A percentile compares a stretch with the other conserved stretches of the same genome.
phyloP scores from a whole-genome alignment of 1,140 invertebrate species.

The Brachionus manjavacas region DNA sequence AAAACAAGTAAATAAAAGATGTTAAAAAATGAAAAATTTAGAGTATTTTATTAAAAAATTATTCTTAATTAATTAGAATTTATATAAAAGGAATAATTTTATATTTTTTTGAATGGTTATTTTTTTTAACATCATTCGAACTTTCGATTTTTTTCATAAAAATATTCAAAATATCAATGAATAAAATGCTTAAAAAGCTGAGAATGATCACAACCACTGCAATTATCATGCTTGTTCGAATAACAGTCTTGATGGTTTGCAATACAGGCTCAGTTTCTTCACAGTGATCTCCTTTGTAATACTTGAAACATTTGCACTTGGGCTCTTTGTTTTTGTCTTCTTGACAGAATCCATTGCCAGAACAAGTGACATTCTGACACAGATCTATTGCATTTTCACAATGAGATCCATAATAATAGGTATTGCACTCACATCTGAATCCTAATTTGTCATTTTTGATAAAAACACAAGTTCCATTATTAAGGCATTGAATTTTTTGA shows the following conservation, averaged over 20 bases:
- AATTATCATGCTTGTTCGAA: background rate
- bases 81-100: too few relatives aligned
- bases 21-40: too few relatives aligned
- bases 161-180: background rate
- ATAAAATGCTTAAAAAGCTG: background rate
- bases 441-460: background rate
- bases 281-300: background rate
- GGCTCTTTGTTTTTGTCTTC: background rate
- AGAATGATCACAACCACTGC: background rate
- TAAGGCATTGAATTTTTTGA: background rate
- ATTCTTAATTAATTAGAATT: too few relatives aligned
- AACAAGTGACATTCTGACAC: constrained; percentile 2
- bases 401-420: background rate
- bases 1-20: too few relatives aligned
- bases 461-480: background rate
- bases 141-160: background rate
- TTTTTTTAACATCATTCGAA: background rate
- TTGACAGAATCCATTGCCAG: background rate
- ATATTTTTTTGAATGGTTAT: too few relatives aligned
- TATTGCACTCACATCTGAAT: background rate
- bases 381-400: constrained; percentile 15
- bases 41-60: too few relatives aligned
- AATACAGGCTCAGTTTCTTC: background rate
- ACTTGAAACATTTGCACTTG: constrained; percentile 8
- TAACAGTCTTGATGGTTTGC: background rate